These are phyloP conservation scores for Prionace glauca DNA, from an alignment of 2,797 vertebrate species.

Conservation along the genomic window DNA sequence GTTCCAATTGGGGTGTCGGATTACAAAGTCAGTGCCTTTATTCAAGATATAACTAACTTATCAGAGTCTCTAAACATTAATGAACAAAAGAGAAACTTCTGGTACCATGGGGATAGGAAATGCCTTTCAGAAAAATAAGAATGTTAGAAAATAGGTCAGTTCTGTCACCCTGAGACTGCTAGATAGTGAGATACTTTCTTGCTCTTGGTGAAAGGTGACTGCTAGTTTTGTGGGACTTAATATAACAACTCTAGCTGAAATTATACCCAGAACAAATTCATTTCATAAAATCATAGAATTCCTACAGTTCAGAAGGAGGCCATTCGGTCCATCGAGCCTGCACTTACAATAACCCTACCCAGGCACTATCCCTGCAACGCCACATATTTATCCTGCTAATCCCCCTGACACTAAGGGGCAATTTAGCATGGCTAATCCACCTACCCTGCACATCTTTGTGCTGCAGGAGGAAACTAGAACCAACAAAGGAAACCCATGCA, in stretches of 20 bases:
- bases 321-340: too few relatives aligned
- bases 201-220: constrained; percentile 27
- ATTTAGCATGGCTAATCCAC: too few relatives aligned
- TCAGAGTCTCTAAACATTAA: background rate
- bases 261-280: background rate
- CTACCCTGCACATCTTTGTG: too few relatives aligned
- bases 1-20: background rate
- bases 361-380: too few relatives aligned
- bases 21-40: background rate
- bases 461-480: too few relatives aligned
- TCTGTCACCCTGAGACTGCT: background rate
- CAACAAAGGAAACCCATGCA: too few relatives aligned
- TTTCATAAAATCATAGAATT: too few relatives aligned
- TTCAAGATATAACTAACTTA: background rate
- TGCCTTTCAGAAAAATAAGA: background rate
- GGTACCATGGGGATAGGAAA: background rate
- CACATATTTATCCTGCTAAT: too few relatives aligned
- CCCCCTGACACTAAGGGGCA: too few relatives aligned
- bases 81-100: background rate
- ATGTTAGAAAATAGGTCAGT: constrained; percentile 24
- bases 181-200: background rate
- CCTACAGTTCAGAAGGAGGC: too few relatives aligned
- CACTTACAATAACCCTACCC: too few relatives aligned
- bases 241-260: background rate
- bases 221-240: background rate